Evolutionary conservation across 2,797 vertebrate species (phyloP), one percentile per base, ranked within the genome.

Genomic region (Alfaro cultratus): DNA sequence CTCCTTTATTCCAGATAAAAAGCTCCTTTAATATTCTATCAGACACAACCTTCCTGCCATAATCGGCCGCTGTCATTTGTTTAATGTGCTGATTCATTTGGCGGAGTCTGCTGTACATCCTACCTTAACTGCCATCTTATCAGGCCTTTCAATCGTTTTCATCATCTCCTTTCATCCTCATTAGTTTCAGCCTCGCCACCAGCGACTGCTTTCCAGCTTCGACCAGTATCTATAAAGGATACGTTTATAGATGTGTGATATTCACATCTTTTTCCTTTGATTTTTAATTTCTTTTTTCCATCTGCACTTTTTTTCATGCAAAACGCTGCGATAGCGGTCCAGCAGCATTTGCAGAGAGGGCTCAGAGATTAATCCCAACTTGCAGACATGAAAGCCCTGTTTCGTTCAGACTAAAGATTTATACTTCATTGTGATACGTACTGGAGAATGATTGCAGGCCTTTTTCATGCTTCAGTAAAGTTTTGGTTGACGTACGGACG

Each of bases 21-120:
- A 84, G 75, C 85, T 71, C 47, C 85, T 89, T 93, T 89, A 91
- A 94, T 94, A 93, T 92, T 91, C 84, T 57, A 90, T 88, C 87
- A 87, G 88, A 90, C 87, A 79, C 78, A 91, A 90, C 85, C 86
- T 87, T 91, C 89, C 88, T 87, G 87, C 81, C 75, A 75, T 86
- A 82, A 83, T 77, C 80, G 71, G 26, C 43, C 77, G 82, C 87
- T 82, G 90, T 84, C 88, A 57, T 81, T 89, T 92, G 82, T 88
- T 85, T 77, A 80, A 72, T n/a, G 23, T 89, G 83, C 75, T 70
- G 86, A 84, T 81, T 91, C 86, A 91, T 94, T 93, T 86, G 79
- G 81, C 49, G n/a, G 55, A 12, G 91, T 88, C 90, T 87, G 57
- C 47, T 60, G 57, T 73, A 88, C 87, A 87, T 90, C 88, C 91